Evolutionary conservation across 92 coral and sea anemone species (phyloP), one percentile per base, ranked within the genome.

Genomic region (Porites divaricata): DNA sequence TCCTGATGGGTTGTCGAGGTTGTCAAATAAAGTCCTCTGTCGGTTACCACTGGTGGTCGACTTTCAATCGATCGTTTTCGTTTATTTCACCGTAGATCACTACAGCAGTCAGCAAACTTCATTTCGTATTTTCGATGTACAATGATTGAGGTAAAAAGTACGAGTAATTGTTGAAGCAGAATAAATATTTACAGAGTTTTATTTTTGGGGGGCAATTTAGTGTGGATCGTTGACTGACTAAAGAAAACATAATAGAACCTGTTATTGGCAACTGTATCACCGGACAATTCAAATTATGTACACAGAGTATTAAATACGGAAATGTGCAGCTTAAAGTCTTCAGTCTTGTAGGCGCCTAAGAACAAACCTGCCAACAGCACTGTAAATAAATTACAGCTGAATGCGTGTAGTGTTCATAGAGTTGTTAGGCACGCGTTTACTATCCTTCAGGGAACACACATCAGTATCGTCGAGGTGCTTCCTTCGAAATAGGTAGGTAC

Each of bases 271-370:
- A 80, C 76, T 69, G 76, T 80, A 69, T 56, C 77, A 28, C 74
- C 63, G 57, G 67, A 59, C 76, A 80, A 80, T 58, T 59, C 26
- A 69, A 54, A 41, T 56, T 80, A 57, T 80, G 85, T 80, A 80
- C 56, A 80, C 65, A 80, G 54, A 19, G 67, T 65, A 68, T 69
- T 35, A 70, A 45, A 68, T 70, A 19, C 85, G 85, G 85, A 80
- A 80, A 80, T 57, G 58, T 56, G 67, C 45, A 80, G 77, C 68
- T 80, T 80, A 26, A 45, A 71, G 35, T 52, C 85, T 54, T 68
- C 76, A 80, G 85, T 80, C 85, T n/a, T 41, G 16, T 20, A 69
- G 85, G 75, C 85, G 85, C 85, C 85, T 20, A 7, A 28, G 69
- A 51, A 21, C 67, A 80, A 80, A 80, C 85, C 67, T 80, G 76